Conservation (phyloP, 2,888 invertebrate species). For the Microctonus aethiopoides region DNA sequence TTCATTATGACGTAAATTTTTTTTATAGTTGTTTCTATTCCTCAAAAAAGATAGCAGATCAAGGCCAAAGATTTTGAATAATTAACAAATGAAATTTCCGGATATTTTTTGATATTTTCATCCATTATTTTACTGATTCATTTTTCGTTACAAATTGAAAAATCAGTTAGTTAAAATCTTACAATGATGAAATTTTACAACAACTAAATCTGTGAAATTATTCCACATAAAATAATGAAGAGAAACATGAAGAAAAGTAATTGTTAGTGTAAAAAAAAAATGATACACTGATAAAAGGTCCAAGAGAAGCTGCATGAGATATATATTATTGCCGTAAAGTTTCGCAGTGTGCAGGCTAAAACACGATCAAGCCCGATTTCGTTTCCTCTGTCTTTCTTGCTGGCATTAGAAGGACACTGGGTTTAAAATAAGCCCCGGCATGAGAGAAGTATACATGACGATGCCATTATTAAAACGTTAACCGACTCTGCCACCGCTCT, state of each 20-base stretch:
- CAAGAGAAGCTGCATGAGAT: not conserved
- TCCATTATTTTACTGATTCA: no score
- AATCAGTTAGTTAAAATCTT: no score
- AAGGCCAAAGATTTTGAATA: not conserved
- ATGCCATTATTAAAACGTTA: slow-evolving; percentile 56
- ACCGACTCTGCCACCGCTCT: slow-evolving; percentile 43
- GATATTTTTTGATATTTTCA: not conserved
- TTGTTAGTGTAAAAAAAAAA: not conserved
- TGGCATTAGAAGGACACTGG: slow-evolving; percentile 63
- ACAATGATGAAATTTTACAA: no score
- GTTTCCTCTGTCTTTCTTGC: slow-evolving; percentile 37
- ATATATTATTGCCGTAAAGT: not conserved
- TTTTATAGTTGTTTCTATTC: not conserved
- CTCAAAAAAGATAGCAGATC: not conserved
- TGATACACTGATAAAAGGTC: not conserved
- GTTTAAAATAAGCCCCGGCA: slow-evolving; percentile 63
- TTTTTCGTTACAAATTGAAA: no score
- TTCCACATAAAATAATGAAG: not conserved
- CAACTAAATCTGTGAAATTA: no score
- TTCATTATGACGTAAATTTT: not conserved
- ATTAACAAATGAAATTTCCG: not conserved
- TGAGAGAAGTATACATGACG: slow-evolving; percentile 38
- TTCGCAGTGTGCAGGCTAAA: not conserved
- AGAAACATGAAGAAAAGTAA: no score
- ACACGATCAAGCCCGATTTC: not conserved